These are phyloP conservation scores for Aspidiotus destructor DNA, from an alignment of 2,888 invertebrate genomes.

Conservation along the genomic window DNA sequence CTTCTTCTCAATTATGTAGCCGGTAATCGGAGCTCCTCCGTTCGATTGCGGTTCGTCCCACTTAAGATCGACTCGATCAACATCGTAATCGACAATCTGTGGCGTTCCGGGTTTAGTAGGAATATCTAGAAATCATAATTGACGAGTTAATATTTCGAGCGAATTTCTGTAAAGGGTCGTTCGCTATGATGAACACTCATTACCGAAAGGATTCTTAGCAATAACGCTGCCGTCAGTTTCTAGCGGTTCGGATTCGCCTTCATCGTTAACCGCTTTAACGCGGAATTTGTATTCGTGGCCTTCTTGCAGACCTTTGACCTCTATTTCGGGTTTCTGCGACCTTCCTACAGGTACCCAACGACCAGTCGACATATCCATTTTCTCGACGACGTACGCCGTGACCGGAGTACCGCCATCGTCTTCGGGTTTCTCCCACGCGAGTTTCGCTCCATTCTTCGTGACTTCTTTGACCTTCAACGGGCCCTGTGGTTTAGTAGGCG, in stretches of 20 bases:
- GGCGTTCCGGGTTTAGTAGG: conserved; percentile 82
- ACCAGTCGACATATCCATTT: conserved; percentile 82
- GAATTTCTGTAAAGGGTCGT: too few relatives aligned
- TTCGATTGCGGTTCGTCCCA: conserved; percentile 70
- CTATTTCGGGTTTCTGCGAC: conserved; percentile 76
- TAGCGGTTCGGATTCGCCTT: conserved; percentile 88
- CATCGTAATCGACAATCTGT: conserved; percentile 78
- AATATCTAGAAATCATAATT: conserved; percentile 48
- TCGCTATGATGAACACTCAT: too few relatives aligned
- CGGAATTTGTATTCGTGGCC: conserved; percentile 89
- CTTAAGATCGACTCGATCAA: conserved; percentile 73
- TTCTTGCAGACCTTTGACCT: conserved; percentile 78
- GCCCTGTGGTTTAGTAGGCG: conserved; percentile 78
- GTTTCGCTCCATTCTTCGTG: conserved; percentile 78
- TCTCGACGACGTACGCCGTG: conserved; percentile 87
- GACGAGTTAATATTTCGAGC: not conserved
- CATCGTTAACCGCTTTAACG: conserved; percentile 87
- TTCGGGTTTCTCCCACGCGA: conserved; percentile 88
- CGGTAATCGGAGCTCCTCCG: conserved; percentile 71
- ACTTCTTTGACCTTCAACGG: conserved; percentile 81
- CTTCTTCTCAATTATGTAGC: conserved; percentile 82
- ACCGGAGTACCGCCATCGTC: conserved; percentile 91
- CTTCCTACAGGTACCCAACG: conserved; percentile 90
- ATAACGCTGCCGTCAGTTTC: conserved; percentile 78
- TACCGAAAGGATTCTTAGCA: conserved; percentile 94